Conservation (phyloP, 2,888 invertebrate species). For the Lepetodrilus schrolli region DNA sequence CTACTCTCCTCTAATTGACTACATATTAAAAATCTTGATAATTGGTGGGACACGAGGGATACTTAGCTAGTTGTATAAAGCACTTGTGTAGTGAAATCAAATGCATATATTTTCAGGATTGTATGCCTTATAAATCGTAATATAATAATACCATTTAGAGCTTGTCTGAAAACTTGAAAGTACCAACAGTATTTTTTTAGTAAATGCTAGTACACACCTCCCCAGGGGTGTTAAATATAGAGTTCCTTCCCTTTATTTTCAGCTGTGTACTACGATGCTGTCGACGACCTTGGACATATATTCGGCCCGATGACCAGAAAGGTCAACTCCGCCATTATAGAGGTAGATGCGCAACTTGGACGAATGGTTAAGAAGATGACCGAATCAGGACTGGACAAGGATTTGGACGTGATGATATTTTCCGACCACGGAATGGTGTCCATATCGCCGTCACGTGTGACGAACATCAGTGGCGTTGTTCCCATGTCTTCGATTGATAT, state of each 20-base stretch:
- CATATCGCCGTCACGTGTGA: conserved; percentile 39
- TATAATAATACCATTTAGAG: too few species aligned
- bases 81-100: too few species aligned
- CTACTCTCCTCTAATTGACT: too few species aligned
- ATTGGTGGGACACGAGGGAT: too few species aligned
- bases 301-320: conserved; percentile 47
- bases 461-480: conserved; percentile 45
- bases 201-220: background rate
- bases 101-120: too few species aligned
- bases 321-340: conserved; percentile 40
- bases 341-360: conserved; percentile 44
- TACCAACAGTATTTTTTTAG: too few species aligned
- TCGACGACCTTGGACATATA: conserved; percentile 48
- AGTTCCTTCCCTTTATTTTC: background rate
- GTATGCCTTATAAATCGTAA: too few species aligned
- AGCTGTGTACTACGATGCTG: conserved; percentile 50
- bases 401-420: conserved; percentile 51
- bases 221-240: background rate
- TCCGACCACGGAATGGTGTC: conserved; percentile 60
- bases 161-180: too few species aligned
- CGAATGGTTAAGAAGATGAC: conserved; percentile 39
- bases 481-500: conserved; percentile 40
- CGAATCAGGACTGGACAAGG: conserved; percentile 29
- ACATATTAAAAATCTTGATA: too few species aligned
- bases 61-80: too few species aligned